Percentiles rank a stretch among this genome's conserved stretches.
These are phyloP conservation scores for Strongylocentrotus purpuratus DNA, from an alignment of 35 echinoderm and acorn worm species.

Conservation along the genomic window DNA sequence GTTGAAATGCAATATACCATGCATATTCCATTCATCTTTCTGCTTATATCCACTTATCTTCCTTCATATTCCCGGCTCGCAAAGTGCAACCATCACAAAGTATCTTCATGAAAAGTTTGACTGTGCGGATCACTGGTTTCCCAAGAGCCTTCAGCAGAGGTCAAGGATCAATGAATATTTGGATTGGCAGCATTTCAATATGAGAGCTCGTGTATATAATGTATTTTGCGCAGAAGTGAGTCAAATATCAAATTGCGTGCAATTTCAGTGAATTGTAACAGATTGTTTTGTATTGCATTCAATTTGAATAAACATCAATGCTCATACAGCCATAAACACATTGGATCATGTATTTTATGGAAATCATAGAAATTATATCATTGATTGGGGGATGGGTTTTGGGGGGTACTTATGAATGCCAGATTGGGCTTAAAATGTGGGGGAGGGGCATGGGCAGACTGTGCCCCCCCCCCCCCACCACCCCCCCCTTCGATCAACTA, in stretches of 20 bases:
- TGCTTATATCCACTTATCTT: neutral
- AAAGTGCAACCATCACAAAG: conserved; percentile 24
- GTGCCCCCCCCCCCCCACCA: too few species aligned
- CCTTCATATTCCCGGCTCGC: neutral
- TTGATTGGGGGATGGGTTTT: too few species aligned
- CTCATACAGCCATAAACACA: too few species aligned
- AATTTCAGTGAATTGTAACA: too few species aligned
- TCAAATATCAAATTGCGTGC: neutral
- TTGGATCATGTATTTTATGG: too few species aligned
- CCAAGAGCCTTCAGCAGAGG: neutral
- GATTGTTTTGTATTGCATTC: too few species aligned
- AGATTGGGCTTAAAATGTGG: too few species aligned
- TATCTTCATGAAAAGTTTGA: conserved; percentile 46
- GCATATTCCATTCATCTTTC: neutral
- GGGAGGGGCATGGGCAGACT: too few species aligned
- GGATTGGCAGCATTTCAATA: conserved; percentile 36
- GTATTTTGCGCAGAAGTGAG: conserved; percentile 21
- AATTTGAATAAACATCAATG: too few species aligned
- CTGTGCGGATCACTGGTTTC: conserved; percentile 39
- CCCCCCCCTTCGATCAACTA: too few species aligned
- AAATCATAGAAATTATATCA: too few species aligned
- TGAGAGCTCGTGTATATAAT: neutral
- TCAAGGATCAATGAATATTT: conserved; percentile 47
- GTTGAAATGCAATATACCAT: neutral
- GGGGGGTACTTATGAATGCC: too few species aligned